These are phyloP conservation scores for Sipha maydis DNA, from an alignment of 2,888 invertebrate genomes.

Conservation along the genomic window DNA sequence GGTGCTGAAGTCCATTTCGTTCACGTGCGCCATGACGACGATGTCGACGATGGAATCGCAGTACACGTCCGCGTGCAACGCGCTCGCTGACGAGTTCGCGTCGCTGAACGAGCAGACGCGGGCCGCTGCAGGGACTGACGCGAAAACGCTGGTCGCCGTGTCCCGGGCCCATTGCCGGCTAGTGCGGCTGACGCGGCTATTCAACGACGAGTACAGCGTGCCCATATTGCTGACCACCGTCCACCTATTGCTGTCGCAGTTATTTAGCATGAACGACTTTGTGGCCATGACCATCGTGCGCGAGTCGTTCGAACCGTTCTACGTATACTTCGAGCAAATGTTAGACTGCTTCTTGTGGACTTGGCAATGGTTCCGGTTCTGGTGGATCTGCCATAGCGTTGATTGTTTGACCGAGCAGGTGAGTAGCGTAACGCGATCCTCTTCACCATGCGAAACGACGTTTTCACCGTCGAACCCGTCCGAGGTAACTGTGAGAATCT, in stretches of 20 bases:
- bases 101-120: background rate
- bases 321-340: background rate
- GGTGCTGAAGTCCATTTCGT: background rate
- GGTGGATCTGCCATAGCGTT: constrained; percentile 20
- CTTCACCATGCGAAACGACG: too few species aligned
- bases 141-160: background rate
- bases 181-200: constrained; percentile 15
- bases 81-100: background rate
- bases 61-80: background rate
- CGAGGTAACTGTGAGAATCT: too few species aligned
- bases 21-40: background rate
- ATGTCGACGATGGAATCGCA: background rate
- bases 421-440: too few species aligned
- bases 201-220: constrained; percentile 35
- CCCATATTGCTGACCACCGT: constrained; percentile 12
- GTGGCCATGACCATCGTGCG: background rate
- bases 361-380: background rate
- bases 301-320: background rate
- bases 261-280: background rate
- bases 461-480: too few species aligned
- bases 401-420: background rate
- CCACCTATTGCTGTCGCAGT: background rate
- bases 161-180: constrained; percentile 12
- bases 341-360: background rate
- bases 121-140: background rate